Evolutionary conservation across 2,113 vertebrate species (phyloP).

Genomic region (Antechinus flavipes): DNA sequence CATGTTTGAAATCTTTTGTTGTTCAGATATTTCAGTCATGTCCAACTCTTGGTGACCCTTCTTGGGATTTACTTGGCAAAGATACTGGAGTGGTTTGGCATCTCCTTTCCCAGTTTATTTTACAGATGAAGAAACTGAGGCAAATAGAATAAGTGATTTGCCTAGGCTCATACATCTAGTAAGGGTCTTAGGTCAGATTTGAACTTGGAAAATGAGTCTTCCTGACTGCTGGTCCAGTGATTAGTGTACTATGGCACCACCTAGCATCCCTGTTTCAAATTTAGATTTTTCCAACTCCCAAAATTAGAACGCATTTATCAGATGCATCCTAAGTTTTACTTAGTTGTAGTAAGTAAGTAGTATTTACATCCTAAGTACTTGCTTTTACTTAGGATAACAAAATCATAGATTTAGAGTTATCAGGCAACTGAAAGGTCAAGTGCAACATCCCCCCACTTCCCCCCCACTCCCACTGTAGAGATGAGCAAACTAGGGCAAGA

Average conservation of each 20-base stretch:
- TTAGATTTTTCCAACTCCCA: not conserved
- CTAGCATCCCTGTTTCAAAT: not conserved
- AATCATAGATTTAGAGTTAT: not conserved
- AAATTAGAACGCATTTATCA: not conserved
- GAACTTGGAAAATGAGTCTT: not conserved
- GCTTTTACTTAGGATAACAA: not conserved
- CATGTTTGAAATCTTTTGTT: not conserved
- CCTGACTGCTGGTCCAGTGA: too few species aligned
- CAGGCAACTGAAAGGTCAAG: not conserved
- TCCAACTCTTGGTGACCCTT: not conserved
- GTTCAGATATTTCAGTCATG: not conserved
- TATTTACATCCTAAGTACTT: not conserved
- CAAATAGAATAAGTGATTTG: not conserved
- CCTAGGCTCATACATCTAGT: not conserved
- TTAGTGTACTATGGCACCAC: not conserved
- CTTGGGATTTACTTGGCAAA: not conserved
- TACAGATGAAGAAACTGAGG: not conserved
- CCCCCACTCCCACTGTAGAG: not conserved
- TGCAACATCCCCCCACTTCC: not conserved
- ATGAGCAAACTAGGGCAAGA: not conserved
- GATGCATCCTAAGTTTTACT: not conserved
- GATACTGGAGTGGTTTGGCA: not conserved
- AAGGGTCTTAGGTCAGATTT: not conserved
- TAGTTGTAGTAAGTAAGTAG: too few species aligned
- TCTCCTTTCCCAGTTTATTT: not conserved